Percentiles rank a stretch among this genome's conserved stretches.
Evolutionary conservation across 2,113 vertebrate species (phyloP).

Genomic region (Alouatta palliata): DNA sequence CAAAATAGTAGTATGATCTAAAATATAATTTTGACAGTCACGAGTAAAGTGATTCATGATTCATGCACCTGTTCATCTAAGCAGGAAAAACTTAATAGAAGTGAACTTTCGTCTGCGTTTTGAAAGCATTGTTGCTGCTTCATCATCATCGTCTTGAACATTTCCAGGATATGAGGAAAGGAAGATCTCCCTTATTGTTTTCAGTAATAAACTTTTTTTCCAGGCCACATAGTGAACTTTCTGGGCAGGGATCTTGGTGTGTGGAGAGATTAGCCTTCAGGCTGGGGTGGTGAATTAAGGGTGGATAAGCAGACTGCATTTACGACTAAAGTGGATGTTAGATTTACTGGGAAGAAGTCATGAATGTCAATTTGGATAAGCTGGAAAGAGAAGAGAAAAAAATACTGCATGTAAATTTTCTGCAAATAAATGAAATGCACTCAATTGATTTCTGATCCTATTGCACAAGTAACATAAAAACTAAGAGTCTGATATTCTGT

Average conservation of each 20-base stretch:
- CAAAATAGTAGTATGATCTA: neutral
- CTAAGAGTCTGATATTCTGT: neutral
- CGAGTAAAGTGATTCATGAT: neutral
- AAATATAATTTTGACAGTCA: neutral
- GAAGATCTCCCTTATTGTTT: neutral
- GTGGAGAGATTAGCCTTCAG: neutral
- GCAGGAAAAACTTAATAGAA: neutral
- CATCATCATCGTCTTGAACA: neutral
- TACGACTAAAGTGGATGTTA: neutral
- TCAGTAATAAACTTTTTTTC: neutral
- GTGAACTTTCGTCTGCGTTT: neutral
- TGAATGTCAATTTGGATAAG: neutral
- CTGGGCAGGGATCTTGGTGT: neutral
- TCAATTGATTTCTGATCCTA: neutral
- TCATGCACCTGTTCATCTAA: neutral
- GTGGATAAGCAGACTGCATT: neutral
- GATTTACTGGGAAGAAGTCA: neutral
- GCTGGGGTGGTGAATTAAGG: neutral
- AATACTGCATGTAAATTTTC: neutral
- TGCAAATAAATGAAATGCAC: neutral
- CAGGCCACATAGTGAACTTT: neutral
- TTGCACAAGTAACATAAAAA: slow-evolving; percentile 16
- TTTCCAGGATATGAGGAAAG: neutral
- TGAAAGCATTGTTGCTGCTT: neutral
- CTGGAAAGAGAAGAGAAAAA: neutral